A percentile compares a stretch with the other conserved stretches of the same genome.
phyloP scores from a whole-genome alignment of 2,113 vertebrate genomes.

The Natator depressus region DNA sequence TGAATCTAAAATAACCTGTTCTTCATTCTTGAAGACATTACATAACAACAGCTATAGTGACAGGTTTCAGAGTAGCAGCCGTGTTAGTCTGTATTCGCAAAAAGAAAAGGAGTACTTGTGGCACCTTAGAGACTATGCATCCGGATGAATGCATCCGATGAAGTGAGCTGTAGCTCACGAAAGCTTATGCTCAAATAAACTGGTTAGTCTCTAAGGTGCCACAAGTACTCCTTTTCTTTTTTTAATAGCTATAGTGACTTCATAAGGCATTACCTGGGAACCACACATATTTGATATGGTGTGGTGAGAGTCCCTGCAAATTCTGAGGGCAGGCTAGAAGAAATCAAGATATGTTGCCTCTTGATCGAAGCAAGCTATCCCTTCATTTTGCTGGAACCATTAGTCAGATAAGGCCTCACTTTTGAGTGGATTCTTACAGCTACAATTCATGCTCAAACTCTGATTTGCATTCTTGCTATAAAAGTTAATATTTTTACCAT shows the following conservation, averaged over 20 bases:
- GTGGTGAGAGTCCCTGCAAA: constrained; percentile 16
- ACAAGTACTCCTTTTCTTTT: no score
- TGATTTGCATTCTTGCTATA: constrained; percentile 70
- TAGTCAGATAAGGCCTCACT: constrained; percentile 58
- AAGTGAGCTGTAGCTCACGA: no score
- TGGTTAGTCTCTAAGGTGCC: no score
- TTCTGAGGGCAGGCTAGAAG: constrained; percentile 1
- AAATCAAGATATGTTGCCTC: constrained; percentile 40
- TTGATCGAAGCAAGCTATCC: constrained; percentile 45
- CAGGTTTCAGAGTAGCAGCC: no score
- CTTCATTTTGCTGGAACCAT: constrained; percentile 57
- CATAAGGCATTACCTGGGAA: constrained; percentile 6
- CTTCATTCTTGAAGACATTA: background rate
- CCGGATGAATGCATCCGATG: no score
- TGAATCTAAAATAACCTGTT: background rate
- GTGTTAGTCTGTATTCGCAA: no score
- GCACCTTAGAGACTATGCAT: no score
- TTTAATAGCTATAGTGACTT: background rate
- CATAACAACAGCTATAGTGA: no score
- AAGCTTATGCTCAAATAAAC: no score
- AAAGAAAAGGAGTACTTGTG: no score
- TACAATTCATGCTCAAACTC: constrained; percentile 66
- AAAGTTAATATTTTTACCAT: constrained; percentile 72
- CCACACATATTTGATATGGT: background rate
- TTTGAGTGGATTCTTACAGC: constrained; percentile 57